phyloP scores from a whole-genome alignment of 2,888 invertebrate genomes.

The Cerastis rubricosa region DNA sequence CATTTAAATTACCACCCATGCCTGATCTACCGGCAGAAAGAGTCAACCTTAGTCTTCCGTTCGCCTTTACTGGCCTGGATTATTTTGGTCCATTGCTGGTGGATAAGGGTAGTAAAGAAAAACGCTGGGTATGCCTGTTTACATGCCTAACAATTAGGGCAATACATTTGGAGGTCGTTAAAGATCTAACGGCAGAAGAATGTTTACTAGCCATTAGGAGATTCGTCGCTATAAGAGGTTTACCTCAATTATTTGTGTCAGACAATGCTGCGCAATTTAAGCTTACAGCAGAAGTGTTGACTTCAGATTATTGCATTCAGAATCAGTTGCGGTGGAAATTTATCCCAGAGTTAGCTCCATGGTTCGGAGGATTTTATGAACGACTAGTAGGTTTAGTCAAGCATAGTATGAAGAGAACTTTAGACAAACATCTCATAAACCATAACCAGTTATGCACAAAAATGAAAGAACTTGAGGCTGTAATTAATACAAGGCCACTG shows the following conservation, averaged over 20 bases:
- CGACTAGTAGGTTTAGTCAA: constrained; percentile 13
- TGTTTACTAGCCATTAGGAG: constrained; percentile 12
- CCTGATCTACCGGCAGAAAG: constrained; percentile 18
- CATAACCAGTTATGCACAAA: constrained; percentile 19
- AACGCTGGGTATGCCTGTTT: too few relatives aligned
- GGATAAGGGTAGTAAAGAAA: too few relatives aligned
- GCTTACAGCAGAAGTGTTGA: constrained; percentile 4
- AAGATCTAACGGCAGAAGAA: too few relatives aligned
- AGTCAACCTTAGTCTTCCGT: constrained; percentile 10
- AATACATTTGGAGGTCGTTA: too few relatives aligned
- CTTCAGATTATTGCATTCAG: constrained; percentile 15
- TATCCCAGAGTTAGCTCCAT: constrained; percentile 15
- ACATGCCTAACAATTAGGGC: too few relatives aligned
- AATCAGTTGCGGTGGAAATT: constrained; percentile 13
- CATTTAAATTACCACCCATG: constrained; percentile 23
- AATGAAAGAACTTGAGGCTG: constrained; percentile 11
- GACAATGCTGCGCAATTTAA: constrained; percentile 2
- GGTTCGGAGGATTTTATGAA: constrained; percentile 22
- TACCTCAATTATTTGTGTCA: constrained; percentile 3
- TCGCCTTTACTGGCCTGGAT: constrained; percentile 4
- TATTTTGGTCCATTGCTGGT: constrained; percentile 1
- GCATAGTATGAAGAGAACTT: constrained; percentile 14
- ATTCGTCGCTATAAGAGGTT: not conserved
- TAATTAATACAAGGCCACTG: constrained; percentile 15
- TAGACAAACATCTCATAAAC: constrained; percentile 21